Evolutionary conservation across 1,140 invertebrate species (phyloP).

Genomic region (Camponotus vicinus): DNA sequence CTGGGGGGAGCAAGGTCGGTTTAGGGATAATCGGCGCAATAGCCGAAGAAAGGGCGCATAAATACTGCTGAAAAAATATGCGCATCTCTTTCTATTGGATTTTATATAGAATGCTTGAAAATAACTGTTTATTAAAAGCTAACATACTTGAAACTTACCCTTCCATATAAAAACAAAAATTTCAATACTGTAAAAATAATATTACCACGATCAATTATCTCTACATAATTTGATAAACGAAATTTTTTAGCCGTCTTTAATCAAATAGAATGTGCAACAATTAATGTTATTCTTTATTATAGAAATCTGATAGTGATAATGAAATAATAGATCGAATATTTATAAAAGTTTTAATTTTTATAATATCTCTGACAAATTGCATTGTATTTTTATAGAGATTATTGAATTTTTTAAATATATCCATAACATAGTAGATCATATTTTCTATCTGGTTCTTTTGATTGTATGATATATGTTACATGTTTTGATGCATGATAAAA

Average conservation of each 20-base stretch:
- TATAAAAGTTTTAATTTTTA: background rate
- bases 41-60: background rate
- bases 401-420: background rate
- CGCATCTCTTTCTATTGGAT: slow-evolving; percentile 11
- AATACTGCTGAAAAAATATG: background rate
- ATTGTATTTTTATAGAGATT: background rate
- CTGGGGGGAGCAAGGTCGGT: slow-evolving; percentile 2
- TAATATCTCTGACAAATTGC: background rate
- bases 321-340: background rate
- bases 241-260: background rate
- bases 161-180: no score
- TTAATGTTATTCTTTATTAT: background rate
- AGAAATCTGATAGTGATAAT: background rate
- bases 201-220: background rate
- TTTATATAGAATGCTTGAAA: background rate
- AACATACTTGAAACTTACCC: background rate
- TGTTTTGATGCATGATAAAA: slow-evolving; percentile 8
- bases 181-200: background rate
- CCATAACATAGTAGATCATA: background rate
- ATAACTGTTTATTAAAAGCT: background rate
- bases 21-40: slow-evolving; percentile 37
- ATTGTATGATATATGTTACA: slow-evolving; percentile 1
- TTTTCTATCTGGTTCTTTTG: background rate
- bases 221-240: background rate
- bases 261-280: background rate